Evolutionary conservation across 2,113 vertebrate species (phyloP), one percentile per base, ranked within the genome.

Genomic region (Pelecanoides urinatrix): DNA sequence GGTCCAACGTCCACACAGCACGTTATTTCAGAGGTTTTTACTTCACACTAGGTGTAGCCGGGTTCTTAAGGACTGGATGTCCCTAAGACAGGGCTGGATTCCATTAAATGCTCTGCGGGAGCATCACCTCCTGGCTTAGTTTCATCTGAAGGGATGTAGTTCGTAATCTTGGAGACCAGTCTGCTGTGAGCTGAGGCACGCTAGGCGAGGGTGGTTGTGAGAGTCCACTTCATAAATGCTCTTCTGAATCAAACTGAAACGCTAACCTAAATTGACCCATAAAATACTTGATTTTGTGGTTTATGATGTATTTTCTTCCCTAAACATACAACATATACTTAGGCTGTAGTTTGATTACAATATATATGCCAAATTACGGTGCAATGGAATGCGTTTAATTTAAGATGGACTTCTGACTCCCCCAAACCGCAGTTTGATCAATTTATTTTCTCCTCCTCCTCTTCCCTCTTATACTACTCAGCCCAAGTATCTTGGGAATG

Each of bases 1-100:
- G 11, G 14, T 29, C 53, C 67, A 13, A 0, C 0, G 0, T 70
- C 32, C 44, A 7, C 16, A 11, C 19, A 42, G 22, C 1, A 1
- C 0, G 0, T 81, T 55, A 20, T 40, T 86, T 52, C 16, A 45
- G 23, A 58, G 18, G 2, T 4, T 55, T 74, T 79, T 70, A 9
- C 29, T 44, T n/a, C 21, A 45, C 25, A 34, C 9, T 9, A 29
- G n/a, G 11, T 55, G 21, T 61, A n/a, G 27, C 7, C 20, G 45
- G 18, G 15, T 65, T 71, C 63, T 45, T 55, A 6, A 36, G 45
- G 26, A 10, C 13, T 29, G 19, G 19, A 16, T 45, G 74, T 34
- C 44, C 10, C 0, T 40, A n/a, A 53, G 2, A 6, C 0, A 2
- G 58, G 27, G 7, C 22, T 80, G 65, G 45, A 42, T 22, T 58